Evolutionary conservation across 2,113 vertebrate species (phyloP).

Genomic region (Nanorana parkeri): DNA sequence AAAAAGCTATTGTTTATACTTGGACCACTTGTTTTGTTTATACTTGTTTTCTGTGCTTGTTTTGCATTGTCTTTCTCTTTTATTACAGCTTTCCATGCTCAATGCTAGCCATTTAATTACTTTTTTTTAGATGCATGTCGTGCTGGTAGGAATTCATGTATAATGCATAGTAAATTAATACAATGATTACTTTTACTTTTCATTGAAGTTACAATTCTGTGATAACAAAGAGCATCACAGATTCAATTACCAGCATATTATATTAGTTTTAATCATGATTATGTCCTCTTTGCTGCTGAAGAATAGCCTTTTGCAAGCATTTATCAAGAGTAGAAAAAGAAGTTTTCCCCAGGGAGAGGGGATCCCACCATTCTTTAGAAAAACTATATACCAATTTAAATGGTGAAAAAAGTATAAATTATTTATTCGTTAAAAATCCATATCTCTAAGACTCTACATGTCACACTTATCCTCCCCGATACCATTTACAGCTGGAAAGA

Average conservation of each 20-base stretch:
- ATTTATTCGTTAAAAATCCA: too few species aligned
- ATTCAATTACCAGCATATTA: conserved; percentile 14
- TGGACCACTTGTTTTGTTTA: too few species aligned
- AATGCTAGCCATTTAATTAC: conserved; percentile 9
- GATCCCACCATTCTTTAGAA: too few species aligned
- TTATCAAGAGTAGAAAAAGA: background rate
- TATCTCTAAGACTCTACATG: too few species aligned
- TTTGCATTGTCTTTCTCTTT: too few species aligned
- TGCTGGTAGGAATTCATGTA: conserved; percentile 6
- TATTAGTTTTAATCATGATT: conserved; percentile 10
- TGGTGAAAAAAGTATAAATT: too few species aligned
- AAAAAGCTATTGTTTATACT: too few species aligned
- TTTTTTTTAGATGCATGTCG: conserved; percentile 3
- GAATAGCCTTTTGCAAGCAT: background rate
- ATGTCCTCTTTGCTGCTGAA: background rate
- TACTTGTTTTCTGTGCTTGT: too few species aligned
- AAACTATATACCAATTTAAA: too few species aligned
- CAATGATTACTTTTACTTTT: conserved; percentile 22
- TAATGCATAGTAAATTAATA: conserved; percentile 14
- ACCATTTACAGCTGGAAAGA: too few species aligned
- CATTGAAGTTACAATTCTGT: background rate
- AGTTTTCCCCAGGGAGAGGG: too few species aligned
- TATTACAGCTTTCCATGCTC: background rate
- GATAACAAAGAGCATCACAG: background rate
- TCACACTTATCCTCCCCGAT: too few species aligned